phyloP scores from a whole-genome alignment of 2,797 vertebrate genomes.

The Heliangelus exortis region DNA sequence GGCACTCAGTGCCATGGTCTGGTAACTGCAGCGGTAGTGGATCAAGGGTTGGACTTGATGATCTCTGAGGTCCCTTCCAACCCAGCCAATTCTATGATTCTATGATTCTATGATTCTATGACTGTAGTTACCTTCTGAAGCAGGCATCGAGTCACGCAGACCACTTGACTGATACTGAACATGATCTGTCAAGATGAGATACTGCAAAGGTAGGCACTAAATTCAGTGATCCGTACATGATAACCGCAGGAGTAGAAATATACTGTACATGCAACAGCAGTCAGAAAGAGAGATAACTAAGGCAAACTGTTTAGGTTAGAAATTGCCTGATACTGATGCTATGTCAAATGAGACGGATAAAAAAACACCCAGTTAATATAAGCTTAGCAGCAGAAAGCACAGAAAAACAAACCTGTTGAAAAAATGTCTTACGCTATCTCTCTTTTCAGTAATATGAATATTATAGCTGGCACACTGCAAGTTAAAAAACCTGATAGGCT shows the following conservation, averaged over 20 bases:
- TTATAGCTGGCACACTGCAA: not conserved
- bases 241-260: not conserved
- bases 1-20: too few relatives aligned
- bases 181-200: not conserved
- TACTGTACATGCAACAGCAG: not conserved
- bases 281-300: not conserved
- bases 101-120: too few relatives aligned
- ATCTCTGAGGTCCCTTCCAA: too few relatives aligned
- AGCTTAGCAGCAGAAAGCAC: not conserved
- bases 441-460: not conserved
- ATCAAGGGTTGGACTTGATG: too few relatives aligned
- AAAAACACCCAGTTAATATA: not conserved
- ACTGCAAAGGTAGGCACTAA: not conserved
- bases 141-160: rapidly evolving
- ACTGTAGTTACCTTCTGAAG: not conserved
- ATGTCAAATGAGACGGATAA: not conserved
- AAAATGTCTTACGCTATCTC: not conserved
- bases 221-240: not conserved
- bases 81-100: too few relatives aligned
- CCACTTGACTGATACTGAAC: not conserved
- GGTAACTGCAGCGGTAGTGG: too few relatives aligned
- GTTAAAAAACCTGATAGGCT: not conserved
- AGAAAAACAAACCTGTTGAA: not conserved
- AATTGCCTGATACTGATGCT: not conserved
- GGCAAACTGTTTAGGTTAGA: not conserved